Evolutionary conservation across 2,113 vertebrate genomes (phyloP).

Genomic region (Ondatra zibethicus): DNA sequence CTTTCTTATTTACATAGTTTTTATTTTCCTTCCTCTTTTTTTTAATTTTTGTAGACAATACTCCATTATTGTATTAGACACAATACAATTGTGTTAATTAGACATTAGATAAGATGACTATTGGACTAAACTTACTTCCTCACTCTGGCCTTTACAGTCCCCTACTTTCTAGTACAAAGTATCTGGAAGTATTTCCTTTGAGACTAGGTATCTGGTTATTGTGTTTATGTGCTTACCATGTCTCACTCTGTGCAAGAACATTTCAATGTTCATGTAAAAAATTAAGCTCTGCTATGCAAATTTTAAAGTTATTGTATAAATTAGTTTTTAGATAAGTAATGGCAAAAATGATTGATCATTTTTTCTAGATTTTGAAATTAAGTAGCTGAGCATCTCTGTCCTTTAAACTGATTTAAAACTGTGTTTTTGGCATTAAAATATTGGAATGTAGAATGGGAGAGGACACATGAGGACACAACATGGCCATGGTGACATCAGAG

Average conservation of each 20-base stretch:
- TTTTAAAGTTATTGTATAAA: neutral
- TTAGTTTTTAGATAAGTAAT: neutral
- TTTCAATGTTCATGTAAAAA: neutral
- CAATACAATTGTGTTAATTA: too few relatives aligned
- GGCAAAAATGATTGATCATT: neutral
- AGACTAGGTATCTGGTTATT: neutral
- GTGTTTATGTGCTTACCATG: neutral
- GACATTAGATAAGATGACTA: neutral
- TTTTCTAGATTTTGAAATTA: neutral
- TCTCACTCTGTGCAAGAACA: accelerated
- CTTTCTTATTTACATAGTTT: neutral
- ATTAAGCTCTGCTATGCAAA: neutral
- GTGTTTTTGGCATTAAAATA: neutral
- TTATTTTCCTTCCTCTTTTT: neutral
- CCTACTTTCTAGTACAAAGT: neutral
- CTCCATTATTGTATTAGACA: neutral
- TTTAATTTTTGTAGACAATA: neutral
- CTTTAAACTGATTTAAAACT: neutral
- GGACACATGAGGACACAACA: too few relatives aligned
- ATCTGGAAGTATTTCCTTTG: neutral
- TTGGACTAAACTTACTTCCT: neutral
- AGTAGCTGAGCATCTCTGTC: neutral
- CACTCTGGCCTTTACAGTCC: neutral
- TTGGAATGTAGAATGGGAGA: neutral
- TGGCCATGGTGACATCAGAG: too few relatives aligned